Base-by-base conservation (phyloP, 2,888 invertebrate species). In the Thymelicus sylvestris region DNA sequence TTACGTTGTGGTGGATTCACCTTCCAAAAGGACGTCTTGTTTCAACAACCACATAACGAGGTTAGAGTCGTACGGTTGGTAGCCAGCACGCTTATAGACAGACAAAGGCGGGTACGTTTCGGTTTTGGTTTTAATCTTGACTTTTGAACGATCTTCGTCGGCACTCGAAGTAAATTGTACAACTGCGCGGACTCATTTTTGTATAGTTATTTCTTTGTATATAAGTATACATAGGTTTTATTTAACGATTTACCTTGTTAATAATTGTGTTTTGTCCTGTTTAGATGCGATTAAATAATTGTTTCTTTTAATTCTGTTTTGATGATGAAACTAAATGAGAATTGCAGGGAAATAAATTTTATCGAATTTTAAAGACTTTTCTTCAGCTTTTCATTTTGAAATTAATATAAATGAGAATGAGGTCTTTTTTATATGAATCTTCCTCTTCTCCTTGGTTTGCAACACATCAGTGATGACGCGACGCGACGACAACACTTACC, bases 201-300 rank as follows among this genome's bases (percentile, higher is more conserved):
- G 81, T 92, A 91, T 85, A 84, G 81, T 79, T 91, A 88, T 91
- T 86, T 84, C 74, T 92, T 92, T 93, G 89, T 93, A 91, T 87
- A 88, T 93, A 93, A 93, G 93, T 93, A 92, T 93, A 93, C 93
- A 93, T 93, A 92, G 86, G 83, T 92, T 93, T 92, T 91, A 92
- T 87, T 85, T 88, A 89, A 80, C 82, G 82, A 81, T 92, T 91
- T 92, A 87, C 83, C 80, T 83, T 87, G 81, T 81, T 83, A 82
- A 79, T 76, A 76, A 80, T 80, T 83, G 79, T 81, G 81, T 79
- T 80, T 72, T 75, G 67, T 70, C 73, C 76, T 77, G 77, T 91
- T 89, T 88, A 81, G 83, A 80, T 83, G 84, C 81, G 81, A 87
- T 85, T 88, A 86, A 88, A 85, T 77, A 79, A 75, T 75, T 73